These are phyloP conservation scores for Rhyacichthys aspro DNA, from an alignment of 2,797 vertebrate genomes.

Conservation along the genomic window DNA sequence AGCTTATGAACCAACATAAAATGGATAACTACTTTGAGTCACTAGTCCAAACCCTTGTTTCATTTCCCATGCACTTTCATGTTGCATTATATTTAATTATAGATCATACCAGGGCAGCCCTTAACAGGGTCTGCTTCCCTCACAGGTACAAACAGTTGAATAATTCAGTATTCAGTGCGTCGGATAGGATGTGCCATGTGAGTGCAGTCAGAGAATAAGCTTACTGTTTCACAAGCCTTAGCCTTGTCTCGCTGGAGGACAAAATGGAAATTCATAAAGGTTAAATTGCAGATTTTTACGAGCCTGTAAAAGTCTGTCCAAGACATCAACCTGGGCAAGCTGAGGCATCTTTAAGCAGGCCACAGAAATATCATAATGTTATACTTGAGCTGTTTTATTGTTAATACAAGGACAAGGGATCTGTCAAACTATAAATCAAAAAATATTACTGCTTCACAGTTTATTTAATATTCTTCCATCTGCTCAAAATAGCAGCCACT, in stretches of 20 bases:
- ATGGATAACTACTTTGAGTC: slow-evolving; percentile 63
- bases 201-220: slow-evolving; percentile 64
- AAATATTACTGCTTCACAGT: no score
- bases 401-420: slow-evolving; percentile 8
- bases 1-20: slow-evolving; percentile 52
- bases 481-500: no score
- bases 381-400: slow-evolving; percentile 40
- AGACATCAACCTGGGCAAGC: background rate
- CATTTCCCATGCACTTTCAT: slow-evolving; percentile 89
- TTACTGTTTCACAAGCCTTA: slow-evolving; percentile 54
- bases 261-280: slow-evolving; percentile 63
- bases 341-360: slow-evolving; percentile 19
- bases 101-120: slow-evolving; percentile 79
- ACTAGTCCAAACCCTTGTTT: slow-evolving; percentile 70
- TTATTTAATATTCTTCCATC: no score
- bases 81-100: slow-evolving; percentile 86
- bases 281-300: slow-evolving; percentile 60
- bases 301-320: slow-evolving; percentile 13
- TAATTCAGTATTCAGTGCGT: slow-evolving; percentile 77
- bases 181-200: slow-evolving; percentile 64
- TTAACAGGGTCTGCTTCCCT: slow-evolving; percentile 78
- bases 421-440: no score
- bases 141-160: slow-evolving; percentile 85
- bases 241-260: slow-evolving; percentile 58
- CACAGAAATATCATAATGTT: slow-evolving; percentile 27